These are phyloP conservation scores for Microcebus ravelobensis DNA, from an alignment of 2,113 vertebrate species.

Conservation along the genomic window DNA sequence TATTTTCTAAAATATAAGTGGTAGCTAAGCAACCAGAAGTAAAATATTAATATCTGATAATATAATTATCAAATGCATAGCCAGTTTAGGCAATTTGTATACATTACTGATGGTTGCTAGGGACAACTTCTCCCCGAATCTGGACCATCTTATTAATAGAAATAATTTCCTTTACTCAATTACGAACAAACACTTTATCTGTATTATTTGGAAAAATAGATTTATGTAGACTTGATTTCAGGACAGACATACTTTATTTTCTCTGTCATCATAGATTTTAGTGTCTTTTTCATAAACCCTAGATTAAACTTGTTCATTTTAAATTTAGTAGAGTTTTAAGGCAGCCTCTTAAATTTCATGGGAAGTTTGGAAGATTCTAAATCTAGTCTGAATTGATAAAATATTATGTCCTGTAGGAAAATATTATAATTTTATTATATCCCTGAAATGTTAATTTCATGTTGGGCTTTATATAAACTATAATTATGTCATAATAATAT, in stretches of 20 bases:
- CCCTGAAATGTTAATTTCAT: conserved; percentile 67
- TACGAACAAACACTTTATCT: not conserved
- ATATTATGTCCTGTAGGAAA: conserved; percentile 54
- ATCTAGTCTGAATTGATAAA: conserved; percentile 40
- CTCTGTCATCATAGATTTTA: not conserved
- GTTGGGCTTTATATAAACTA: conserved; percentile 39
- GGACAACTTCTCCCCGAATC: not conserved
- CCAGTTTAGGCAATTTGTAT: not conserved
- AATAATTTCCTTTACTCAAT: not conserved
- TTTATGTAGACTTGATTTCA: not conserved
- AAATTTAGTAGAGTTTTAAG: not conserved
- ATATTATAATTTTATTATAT: conserved; percentile 55
- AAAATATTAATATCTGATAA: not conserved
- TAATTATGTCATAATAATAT: conserved; percentile 70
- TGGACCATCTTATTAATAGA: no score
- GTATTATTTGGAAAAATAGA: not conserved
- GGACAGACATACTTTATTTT: not conserved
- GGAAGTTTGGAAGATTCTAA: conserved; percentile 1
- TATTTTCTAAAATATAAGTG: not conserved
- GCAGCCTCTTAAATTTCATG: not conserved
- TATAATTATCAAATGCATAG: not conserved
- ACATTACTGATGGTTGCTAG: not conserved
- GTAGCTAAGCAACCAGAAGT: not conserved
- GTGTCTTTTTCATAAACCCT: not conserved
- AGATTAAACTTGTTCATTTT: not conserved